Evolutionary conservation across 2,113 vertebrate species (phyloP), one percentile per base, ranked within the genome.

Genomic region (Salvelinus namaycush): DNA sequence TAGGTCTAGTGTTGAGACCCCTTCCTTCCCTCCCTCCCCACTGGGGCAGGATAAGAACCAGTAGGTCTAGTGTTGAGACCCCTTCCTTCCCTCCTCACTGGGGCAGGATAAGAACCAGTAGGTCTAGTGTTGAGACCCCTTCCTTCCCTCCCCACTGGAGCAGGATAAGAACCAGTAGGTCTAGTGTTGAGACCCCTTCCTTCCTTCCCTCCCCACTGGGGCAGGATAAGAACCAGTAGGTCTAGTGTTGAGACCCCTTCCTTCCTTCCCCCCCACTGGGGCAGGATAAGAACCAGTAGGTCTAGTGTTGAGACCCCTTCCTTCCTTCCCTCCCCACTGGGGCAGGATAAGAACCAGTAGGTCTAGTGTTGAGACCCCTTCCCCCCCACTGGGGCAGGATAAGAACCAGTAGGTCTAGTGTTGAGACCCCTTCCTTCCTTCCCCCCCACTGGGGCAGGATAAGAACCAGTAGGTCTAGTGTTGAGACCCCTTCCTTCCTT

Each of bases 1-100:
- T 31, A 68, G 73, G 69, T 79, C 87, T 77, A 70, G 81, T 74
- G 73, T 79, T 83, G 27, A 27, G 27, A 27, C 39, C 14, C 87
- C 87, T 75, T 81, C 79, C 81, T n/a, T n/a, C n/a, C n/a, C 67
- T 65, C 65, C 68, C 29, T 48, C 20, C 86, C 87, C 75, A 44
- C 76, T 85, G 80, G 81, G 85, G 51, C 22, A 60, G 83, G 80
- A 76, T 60, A 85, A 87, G 81, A 84, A n/a, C 29, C 75, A 31
- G 27, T 31, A 68, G 73, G 69, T 79, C 87, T 77, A 70, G 81
- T 74, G 73, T 79, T 83, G 27, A 27, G 27, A 27, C 39, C 14
- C 87, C 87, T 75, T n/a, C n/a, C n/a, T 68, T 65, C 65, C 68
- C 29, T 48, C 20, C 86, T 87, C 75, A 44, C 76, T 85, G 80